Conservation (phyloP, 2,888 invertebrate species). For the Pollenia labialis region DNA sequence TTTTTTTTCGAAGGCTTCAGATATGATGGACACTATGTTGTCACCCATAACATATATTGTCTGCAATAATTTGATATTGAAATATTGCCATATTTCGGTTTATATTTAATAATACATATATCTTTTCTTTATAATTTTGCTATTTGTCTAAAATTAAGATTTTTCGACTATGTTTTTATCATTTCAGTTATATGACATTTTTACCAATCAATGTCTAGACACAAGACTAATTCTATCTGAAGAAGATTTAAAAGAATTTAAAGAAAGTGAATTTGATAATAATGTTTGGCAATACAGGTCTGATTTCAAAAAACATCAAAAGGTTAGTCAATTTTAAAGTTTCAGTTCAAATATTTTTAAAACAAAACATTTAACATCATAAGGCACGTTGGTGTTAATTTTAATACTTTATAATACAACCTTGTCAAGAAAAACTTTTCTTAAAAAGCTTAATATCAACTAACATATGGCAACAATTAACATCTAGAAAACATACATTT, state of each 20-base stretch:
- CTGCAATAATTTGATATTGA: no score
- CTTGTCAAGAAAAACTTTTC: conserved; percentile 22
- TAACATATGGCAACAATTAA: not conserved
- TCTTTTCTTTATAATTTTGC: no score
- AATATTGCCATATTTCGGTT: no score
- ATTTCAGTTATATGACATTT: conserved; percentile 75
- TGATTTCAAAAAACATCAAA: not conserved
- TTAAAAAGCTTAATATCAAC: not conserved
- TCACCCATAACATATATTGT: no score
- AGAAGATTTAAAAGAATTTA: conserved; percentile 75
- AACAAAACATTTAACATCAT: no score
- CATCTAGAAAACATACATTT: not conserved
- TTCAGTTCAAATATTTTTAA: no score
- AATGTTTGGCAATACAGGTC: conserved; percentile 46
- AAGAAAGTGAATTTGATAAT: conserved; percentile 69
- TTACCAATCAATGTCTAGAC: conserved; percentile 77
- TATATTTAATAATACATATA: no score
- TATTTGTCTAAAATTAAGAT: no score
- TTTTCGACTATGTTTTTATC: not conserved
- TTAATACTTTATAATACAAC: conserved; percentile 4
- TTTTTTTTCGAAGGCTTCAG: no score
- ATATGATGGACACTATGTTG: no score
- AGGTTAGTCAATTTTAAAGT: not conserved
- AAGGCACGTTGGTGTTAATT: conserved; percentile 11
- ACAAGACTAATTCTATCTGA: conserved; percentile 73